A percentile compares a stretch with the other conserved stretches of the same genome.
Evolutionary conservation across 2,797 vertebrate genomes (phyloP).

Genomic region (Poeciliopsis paucimaculata): DNA sequence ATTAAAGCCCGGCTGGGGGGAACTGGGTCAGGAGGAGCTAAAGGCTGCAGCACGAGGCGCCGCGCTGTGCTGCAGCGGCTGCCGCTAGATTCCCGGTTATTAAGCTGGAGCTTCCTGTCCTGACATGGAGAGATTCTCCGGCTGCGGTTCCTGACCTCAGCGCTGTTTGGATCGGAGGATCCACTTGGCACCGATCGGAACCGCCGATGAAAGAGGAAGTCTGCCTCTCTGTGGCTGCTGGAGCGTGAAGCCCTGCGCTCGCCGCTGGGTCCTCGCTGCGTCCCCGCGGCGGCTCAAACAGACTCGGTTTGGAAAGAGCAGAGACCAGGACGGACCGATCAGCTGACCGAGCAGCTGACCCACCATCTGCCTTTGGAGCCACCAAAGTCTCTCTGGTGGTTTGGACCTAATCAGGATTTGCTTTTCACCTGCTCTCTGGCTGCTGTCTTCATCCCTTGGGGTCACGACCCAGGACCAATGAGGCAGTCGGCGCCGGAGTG

Average conservation of each 20-base stretch:
- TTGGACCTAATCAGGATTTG: slow-evolving; percentile 59
- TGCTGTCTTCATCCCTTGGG: slow-evolving; percentile 16
- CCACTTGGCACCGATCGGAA: background rate
- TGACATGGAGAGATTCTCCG: background rate
- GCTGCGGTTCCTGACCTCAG: background rate
- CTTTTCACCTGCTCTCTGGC: slow-evolving; percentile 34
- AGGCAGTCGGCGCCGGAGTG: slow-evolving; percentile 3
- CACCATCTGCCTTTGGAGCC: slow-evolving; percentile 9
- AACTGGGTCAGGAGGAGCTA: slow-evolving; percentile 80
- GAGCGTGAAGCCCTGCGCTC: slow-evolving; percentile 60
- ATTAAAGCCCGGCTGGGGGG: slow-evolving; percentile 72
- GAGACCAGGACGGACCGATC: background rate
- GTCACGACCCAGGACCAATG: slow-evolving; percentile 44
- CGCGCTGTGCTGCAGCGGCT: slow-evolving; percentile 29
- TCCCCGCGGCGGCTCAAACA: background rate
- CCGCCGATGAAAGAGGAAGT: slow-evolving; percentile 11
- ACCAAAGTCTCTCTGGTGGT: slow-evolving; percentile 24
- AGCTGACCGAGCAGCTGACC: background rate
- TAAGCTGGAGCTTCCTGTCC: background rate
- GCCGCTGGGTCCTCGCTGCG: no score
- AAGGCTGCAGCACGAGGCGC: slow-evolving; percentile 33
- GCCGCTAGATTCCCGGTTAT: background rate
- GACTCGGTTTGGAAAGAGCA: background rate
- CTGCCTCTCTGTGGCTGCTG: slow-evolving; percentile 31
- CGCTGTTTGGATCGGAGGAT: background rate